A percentile compares a stretch with the other conserved stretches of the same genome.
These are phyloP conservation scores for Dinocampus coccinellae DNA, from an alignment of 2,888 invertebrate genomes.

Conservation along the genomic window DNA sequence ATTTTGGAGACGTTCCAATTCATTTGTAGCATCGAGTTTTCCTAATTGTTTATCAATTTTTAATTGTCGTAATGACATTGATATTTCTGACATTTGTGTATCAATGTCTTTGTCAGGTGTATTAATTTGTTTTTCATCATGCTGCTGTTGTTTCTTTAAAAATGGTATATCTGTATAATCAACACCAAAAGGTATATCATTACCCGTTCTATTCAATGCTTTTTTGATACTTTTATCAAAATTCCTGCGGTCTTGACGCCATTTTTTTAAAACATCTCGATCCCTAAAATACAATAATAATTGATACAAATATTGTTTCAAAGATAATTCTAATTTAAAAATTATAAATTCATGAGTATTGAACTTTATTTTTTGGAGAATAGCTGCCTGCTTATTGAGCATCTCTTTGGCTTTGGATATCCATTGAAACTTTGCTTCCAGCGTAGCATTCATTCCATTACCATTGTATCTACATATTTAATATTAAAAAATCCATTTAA, in stretches of 20 bases:
- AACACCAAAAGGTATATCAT: conserved; percentile 69
- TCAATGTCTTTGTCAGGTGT: conserved; percentile 1
- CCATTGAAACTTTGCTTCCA: conserved; percentile 63
- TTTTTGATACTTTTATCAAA: conserved; percentile 55
- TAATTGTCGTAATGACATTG: not conserved
- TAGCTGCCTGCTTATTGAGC: conserved; percentile 72
- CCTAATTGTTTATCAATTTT: not conserved
- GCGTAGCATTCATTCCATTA: conserved; percentile 41
- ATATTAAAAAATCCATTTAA: conserved; percentile 13
- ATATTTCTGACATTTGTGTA: conserved; percentile 18
- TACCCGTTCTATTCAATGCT: conserved; percentile 62
- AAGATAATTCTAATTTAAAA: conserved; percentile 3
- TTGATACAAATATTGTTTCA: not conserved
- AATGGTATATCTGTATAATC: conserved; percentile 71
- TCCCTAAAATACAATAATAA: conserved; percentile 60
- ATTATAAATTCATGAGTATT: not conserved
- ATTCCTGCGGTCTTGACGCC: conserved; percentile 71
- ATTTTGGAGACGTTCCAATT: conserved; percentile 7
- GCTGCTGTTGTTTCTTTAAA: not conserved
- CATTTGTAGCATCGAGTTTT: not conserved
- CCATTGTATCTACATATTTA: conserved; percentile 51
- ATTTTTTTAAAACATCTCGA: conserved; percentile 71
- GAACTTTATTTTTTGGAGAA: conserved; percentile 76
- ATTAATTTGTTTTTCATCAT: not conserved
- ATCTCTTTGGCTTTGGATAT: conserved; percentile 73